These are phyloP conservation scores for Sesamia nonagrioides DNA, from an alignment of 1,140 invertebrate genomes.

Conservation along the genomic window DNA sequence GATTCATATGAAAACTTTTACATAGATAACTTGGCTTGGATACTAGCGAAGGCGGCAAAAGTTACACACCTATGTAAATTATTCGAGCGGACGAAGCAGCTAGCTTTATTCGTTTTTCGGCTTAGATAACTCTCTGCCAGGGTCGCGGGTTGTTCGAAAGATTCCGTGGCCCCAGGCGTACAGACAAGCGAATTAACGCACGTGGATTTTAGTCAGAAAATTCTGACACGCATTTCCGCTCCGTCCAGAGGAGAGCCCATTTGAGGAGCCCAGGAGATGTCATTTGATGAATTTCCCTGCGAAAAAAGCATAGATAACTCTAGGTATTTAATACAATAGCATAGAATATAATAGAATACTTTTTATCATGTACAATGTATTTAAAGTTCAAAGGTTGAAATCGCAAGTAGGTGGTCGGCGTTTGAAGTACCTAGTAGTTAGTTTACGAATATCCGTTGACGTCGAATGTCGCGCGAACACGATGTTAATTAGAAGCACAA, in stretches of 20 bases:
- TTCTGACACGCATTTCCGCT: too few species aligned
- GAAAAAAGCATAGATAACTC: too few species aligned
- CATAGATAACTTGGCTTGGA: slow-evolving; percentile 2
- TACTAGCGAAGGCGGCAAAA: slow-evolving; percentile 6
- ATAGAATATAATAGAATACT: background rate
- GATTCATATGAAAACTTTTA: slow-evolving; percentile 21
- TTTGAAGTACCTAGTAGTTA: slow-evolving; percentile 34
- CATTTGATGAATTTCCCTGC: too few species aligned
- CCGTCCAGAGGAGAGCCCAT: too few species aligned
- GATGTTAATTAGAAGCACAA: slow-evolving; percentile 33
- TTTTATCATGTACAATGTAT: background rate
- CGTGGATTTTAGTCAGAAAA: too few species aligned
- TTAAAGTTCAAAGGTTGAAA: slow-evolving; percentile 6
- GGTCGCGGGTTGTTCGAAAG: too few species aligned
- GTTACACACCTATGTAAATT: slow-evolving; percentile 24
- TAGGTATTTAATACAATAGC: too few species aligned
- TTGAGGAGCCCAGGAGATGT: too few species aligned
- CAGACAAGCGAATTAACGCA: too few species aligned
- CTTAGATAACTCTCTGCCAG: slow-evolving; percentile 23
- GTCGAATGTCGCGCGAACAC: slow-evolving; percentile 20
- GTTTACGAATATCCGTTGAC: slow-evolving; percentile 23
- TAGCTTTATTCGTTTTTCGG: slow-evolving; percentile 16
- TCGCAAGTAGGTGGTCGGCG: slow-evolving; percentile 1
- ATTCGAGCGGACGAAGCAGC: slow-evolving; percentile 5
- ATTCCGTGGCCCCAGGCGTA: too few species aligned